Evolutionary conservation across 2,113 vertebrate species (phyloP), one percentile per base, ranked within the genome.

Genomic region (Okapia johnstoni): DNA sequence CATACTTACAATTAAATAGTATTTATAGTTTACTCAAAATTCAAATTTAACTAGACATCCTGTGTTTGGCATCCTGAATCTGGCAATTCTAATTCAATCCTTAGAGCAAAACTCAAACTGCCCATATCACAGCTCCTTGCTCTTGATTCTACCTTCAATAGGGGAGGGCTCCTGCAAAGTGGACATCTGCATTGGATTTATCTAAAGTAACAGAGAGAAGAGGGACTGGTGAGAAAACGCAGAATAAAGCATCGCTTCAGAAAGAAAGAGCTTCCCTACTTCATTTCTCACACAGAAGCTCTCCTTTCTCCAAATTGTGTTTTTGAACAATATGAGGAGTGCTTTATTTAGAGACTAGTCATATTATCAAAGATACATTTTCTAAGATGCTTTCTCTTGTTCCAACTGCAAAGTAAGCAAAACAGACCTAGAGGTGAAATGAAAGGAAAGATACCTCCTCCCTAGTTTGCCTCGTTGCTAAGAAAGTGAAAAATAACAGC

Each of bases 401-500:
- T 84, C 50, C 19, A 86, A 48, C 12, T 61, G 66, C 50, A 92
- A 48, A 97, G 77, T 46, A 90, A 70, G 36, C 43, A 40, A 83
- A 96, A 83, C 55, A 83, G 28, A 16, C 3, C 25, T 26, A 91
- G 14, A 33, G 11, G 21, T 90, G 70, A 85, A 88, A 84, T 25
- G 66, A 93, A 94, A 94, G 15, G 12, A 90, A 96, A 80, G 46
- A 3, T 73, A 84, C 1, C 12, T 94, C 3, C 23, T 95, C 19
- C 57, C 36, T 77, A 86, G 25, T 96, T 60, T 93, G 17, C 19
- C 25, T 80, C 2, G 1, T 58, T 84, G 23, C 43, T 96, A 89
- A 88, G 33, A 87, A 94, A 85, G 26, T 96, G 46, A 55, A 81
- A 97, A 96, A 52, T 90, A 84, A 55, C 54, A 88, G 26, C 36